Evolutionary conservation across 2,113 vertebrate species (phyloP).

Genomic region (Halcyon malimbica): DNA sequence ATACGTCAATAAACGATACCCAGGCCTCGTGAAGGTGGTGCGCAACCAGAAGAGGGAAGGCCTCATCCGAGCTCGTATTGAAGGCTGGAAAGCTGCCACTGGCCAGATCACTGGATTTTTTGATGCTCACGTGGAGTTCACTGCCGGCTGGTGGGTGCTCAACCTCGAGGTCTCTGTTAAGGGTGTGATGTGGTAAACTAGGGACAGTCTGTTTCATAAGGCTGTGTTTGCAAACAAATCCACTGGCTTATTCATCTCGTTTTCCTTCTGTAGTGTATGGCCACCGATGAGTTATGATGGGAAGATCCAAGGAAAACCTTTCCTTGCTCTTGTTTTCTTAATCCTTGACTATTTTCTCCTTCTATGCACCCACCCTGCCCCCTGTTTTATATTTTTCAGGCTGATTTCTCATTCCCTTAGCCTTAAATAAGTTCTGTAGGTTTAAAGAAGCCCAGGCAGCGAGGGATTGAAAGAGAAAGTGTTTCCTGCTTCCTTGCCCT

Average conservation of each 20-base stretch:
- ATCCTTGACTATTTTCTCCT: neutral
- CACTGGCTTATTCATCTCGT: neutral
- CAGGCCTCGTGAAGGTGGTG: slow-evolving; percentile 94
- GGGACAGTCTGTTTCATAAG: neutral
- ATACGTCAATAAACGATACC: slow-evolving; percentile 95
- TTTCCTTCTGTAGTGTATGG: neutral
- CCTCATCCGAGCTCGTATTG: slow-evolving; percentile 93
- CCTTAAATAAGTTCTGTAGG: neutral
- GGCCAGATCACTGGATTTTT: slow-evolving; percentile 95
- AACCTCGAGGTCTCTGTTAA: neutral
- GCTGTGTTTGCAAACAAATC: neutral
- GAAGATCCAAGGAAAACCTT: fast-evolving
- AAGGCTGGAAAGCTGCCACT: slow-evolving; percentile 94
- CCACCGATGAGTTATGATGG: neutral
- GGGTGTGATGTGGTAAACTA: no score
- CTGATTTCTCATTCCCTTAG: neutral
- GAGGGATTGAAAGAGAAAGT: neutral
- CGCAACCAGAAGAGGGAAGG: slow-evolving; percentile 95
- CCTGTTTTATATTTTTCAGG: neutral
- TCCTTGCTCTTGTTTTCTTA: neutral
- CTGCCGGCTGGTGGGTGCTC: slow-evolving; percentile 89
- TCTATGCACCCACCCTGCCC: no score
- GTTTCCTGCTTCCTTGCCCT: neutral
- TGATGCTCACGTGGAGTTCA: slow-evolving; percentile 97
- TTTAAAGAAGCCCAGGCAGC: neutral